Percentiles rank a stretch among this genome's conserved stretches.
phyloP scores from a whole-genome alignment of 1,140 invertebrate genomes.

The Drosophila pachea region DNA sequence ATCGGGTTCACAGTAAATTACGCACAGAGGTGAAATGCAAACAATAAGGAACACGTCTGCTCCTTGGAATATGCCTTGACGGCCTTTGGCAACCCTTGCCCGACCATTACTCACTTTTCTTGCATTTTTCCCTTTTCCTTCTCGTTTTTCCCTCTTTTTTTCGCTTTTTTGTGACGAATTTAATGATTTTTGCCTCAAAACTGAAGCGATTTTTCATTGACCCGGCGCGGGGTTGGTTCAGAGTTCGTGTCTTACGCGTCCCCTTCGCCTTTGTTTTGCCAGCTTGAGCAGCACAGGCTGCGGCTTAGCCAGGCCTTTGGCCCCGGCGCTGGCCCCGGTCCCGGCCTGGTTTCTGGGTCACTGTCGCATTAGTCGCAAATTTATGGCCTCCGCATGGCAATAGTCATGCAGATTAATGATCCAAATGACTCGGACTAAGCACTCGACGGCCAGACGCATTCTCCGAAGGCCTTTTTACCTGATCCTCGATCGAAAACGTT shows the following conservation, averaged over 20 bases:
- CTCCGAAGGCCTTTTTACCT: too few species aligned
- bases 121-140: constrained; percentile 33
- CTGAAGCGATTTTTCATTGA: constrained; percentile 74
- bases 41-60: constrained; percentile 55
- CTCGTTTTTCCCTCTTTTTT: constrained; percentile 52
- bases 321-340: constrained; percentile 7
- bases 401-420: constrained; percentile 66
- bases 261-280: constrained; percentile 54
- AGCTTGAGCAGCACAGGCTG: constrained; percentile 65
- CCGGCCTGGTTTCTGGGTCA: constrained; percentile 60
- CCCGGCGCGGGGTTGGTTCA: constrained; percentile 63
- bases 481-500: too few species aligned
- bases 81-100: constrained; percentile 66
- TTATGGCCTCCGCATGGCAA: constrained; percentile 64
- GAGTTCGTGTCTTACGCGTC: constrained; percentile 55
- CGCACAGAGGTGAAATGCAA: constrained; percentile 74
- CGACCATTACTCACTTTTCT: constrained; percentile 38
- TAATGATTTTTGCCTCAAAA: constrained; percentile 77
- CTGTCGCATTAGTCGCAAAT: constrained; percentile 62
- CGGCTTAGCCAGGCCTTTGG: constrained; percentile 35
- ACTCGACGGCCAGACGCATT: too few species aligned
- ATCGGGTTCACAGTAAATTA: constrained; percentile 77
- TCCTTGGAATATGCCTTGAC: constrained; percentile 26
- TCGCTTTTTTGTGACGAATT: constrained; percentile 69
- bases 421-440: background rate